phyloP scores from a whole-genome alignment of 2,113 vertebrate genomes.

The Lontra canadensis region DNA sequence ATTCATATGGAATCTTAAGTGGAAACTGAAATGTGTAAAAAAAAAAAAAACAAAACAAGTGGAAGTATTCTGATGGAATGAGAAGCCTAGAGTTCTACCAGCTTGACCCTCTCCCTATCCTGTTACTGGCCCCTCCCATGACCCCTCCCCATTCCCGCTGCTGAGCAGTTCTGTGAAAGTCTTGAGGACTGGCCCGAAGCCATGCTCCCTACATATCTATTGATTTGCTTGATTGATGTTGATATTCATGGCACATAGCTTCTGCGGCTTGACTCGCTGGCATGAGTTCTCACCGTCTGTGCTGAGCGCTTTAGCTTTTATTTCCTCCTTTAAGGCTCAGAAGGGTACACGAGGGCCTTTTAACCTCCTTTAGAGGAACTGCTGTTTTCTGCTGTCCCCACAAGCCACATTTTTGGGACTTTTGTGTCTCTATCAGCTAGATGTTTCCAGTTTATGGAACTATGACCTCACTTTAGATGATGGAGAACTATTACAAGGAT shows the following conservation, averaged over 20 bases:
- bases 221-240: background rate
- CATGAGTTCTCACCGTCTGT: background rate
- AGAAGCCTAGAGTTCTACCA: background rate
- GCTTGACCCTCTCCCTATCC: background rate
- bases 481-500: background rate
- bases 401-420: background rate
- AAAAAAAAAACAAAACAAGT: background rate
- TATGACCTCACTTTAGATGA: background rate
- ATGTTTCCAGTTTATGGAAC: background rate
- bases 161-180: background rate
- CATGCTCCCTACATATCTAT: background rate
- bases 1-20: background rate
- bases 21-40: background rate
- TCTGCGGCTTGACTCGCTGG: background rate
- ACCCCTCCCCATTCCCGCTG: fast-evolving
- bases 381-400: background rate
- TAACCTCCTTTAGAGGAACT: background rate
- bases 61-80: background rate
- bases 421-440: background rate
- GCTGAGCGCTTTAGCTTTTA: background rate
- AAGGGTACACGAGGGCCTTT: background rate
- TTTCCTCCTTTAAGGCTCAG: background rate
- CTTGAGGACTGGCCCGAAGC: background rate
- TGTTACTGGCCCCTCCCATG: background rate
- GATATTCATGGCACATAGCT: background rate